phyloP scores from a whole-genome alignment of 2,797 vertebrate species.

The Eulemur coronatus region DNA sequence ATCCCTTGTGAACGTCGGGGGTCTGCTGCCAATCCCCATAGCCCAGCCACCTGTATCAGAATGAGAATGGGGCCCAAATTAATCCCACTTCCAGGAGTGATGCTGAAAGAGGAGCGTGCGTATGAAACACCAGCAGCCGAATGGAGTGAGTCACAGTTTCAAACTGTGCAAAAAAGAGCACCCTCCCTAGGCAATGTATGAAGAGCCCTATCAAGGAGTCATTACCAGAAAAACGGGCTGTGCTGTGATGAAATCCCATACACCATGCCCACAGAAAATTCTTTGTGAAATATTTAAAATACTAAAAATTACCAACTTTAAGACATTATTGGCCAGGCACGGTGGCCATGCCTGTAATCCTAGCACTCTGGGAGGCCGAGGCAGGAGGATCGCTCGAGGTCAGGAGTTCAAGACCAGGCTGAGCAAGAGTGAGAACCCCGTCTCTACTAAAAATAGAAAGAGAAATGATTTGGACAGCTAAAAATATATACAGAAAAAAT shows the following conservation, averaged over 20 bases:
- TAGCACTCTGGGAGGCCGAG: too few species aligned
- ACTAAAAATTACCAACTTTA: background rate
- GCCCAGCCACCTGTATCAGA: background rate
- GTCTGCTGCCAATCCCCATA: background rate
- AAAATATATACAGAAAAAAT: too few species aligned
- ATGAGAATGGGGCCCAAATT: background rate
- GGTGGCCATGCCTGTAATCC: too few species aligned
- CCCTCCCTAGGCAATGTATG: background rate
- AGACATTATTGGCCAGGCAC: background rate
- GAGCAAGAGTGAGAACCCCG: too few species aligned
- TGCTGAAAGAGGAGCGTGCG: background rate
- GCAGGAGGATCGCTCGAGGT: too few species aligned
- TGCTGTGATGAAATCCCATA: slow-evolving; percentile 65
- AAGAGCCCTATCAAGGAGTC: slow-evolving; percentile 57
- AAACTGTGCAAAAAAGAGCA: slow-evolving; percentile 39
- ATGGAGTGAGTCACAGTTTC: slow-evolving; percentile 59
- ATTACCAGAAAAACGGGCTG: slow-evolving; percentile 79
- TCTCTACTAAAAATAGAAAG: too few species aligned
- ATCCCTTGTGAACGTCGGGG: background rate
- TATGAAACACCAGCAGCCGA: background rate
- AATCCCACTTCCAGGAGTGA: slow-evolving; percentile 2
- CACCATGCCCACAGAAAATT: background rate
- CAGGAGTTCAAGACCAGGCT: too few species aligned
- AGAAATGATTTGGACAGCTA: too few species aligned
- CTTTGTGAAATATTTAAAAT: background rate